Conservation (phyloP, 2,888 invertebrate species). For the Myopa tessellatipennis region DNA sequence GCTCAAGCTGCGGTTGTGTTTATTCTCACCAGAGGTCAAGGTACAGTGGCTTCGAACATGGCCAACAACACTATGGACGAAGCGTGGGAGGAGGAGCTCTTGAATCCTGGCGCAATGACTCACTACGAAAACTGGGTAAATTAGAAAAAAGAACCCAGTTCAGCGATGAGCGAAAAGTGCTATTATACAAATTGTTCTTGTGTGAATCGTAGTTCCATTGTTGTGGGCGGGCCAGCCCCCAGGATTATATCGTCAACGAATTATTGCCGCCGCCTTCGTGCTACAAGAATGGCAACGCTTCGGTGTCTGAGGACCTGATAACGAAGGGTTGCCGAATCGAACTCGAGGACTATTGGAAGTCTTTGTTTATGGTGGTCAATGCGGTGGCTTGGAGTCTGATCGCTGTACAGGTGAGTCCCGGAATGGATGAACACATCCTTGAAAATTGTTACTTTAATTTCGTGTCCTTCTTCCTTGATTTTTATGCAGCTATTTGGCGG, state of each 20-base stretch:
- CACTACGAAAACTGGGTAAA: conserved; percentile 60
- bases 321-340: conserved; percentile 57
- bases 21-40: conserved; percentile 45
- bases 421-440: no score
- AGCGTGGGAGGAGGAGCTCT: conserved; percentile 68
- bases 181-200: background rate
- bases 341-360: conserved; percentile 59
- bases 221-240: conserved; percentile 63
- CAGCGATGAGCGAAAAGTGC: background rate
- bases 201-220: conserved; percentile 54
- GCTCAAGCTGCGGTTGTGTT: conserved; percentile 50
- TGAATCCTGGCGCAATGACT: conserved; percentile 60
- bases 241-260: conserved; percentile 61
- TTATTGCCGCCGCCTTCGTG: conserved; percentile 61
- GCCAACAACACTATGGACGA: conserved; percentile 59
- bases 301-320: conserved; percentile 56
- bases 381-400: conserved; percentile 56
- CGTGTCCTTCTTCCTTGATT: background rate
- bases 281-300: conserved; percentile 55
- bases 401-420: conserved; percentile 54
- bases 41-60: conserved; percentile 53
- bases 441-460: no score
- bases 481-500: conserved; percentile 71
- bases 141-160: no score
- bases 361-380: conserved; percentile 54